These are phyloP conservation scores for Psammodynastes pulverulentus DNA, from an alignment of 2,113 vertebrate species.

Conservation along the genomic window DNA sequence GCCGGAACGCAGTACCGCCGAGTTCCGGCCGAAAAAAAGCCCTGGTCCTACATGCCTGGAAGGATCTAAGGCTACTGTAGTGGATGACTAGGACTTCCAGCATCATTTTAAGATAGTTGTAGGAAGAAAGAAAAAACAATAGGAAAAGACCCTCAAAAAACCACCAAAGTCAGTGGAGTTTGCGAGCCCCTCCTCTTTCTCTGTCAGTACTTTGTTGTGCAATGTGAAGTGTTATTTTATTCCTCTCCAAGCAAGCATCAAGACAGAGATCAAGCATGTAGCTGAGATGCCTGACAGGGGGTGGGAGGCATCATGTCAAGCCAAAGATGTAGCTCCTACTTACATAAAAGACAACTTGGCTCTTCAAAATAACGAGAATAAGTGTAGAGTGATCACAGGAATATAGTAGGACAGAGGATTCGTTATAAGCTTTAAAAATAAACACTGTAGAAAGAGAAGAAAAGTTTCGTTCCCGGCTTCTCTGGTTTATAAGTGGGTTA, in stretches of 20 bases:
- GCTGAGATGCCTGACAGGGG: conserved; percentile 6
- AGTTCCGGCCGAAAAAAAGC: too few species aligned
- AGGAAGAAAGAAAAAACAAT: neutral
- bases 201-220: neutral
- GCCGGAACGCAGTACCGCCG: too few species aligned
- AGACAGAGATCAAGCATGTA: conserved; percentile 38
- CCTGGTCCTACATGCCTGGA: neutral
- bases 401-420: neutral
- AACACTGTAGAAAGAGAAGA: neutral
- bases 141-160: neutral
- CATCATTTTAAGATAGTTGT: neutral
- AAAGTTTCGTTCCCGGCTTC: neutral
- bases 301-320: conserved; percentile 15
- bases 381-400: neutral
- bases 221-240: rapidly evolving
- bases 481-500: rapidly evolving
- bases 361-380: neutral
- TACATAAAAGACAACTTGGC: neutral
- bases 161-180: neutral
- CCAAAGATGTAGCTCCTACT: neutral
- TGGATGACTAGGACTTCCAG: neutral
- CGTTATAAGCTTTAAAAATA: neutral
- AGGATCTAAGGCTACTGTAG: neutral
- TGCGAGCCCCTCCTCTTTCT: neutral
- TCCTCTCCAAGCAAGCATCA: conserved; percentile 21